Conservation (phyloP, 1,140 invertebrate species). For the Drosophila leontia region DNA sequence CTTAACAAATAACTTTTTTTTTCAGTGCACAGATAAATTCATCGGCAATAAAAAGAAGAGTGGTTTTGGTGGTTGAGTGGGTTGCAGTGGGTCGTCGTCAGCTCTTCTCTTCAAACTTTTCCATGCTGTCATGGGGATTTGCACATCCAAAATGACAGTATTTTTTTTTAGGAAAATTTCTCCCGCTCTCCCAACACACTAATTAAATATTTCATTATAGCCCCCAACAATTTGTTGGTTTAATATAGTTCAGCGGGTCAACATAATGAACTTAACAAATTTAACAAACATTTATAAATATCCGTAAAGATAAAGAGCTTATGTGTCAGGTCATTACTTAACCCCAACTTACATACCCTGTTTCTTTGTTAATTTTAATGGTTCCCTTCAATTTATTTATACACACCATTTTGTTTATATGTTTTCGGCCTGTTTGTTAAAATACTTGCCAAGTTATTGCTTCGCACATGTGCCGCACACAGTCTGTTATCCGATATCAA, state of each 20-base stretch:
- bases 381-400: conserved; percentile 22
- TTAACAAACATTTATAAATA: conserved; percentile 14
- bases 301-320: conserved; percentile 11
- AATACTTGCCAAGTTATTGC: conserved; percentile 34
- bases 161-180: conserved; percentile 25
- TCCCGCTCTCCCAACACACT: conserved; percentile 14
- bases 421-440: conserved; percentile 28
- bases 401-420: conserved; percentile 23
- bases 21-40: conserved; percentile 1
- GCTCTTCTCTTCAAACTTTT: not conserved
- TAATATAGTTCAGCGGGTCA: conserved; percentile 46
- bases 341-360: conserved; percentile 5
- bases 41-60: conserved; percentile 37
- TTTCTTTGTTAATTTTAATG: conserved; percentile 32
- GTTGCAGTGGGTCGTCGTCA: conserved; percentile 16
- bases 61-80: conserved; percentile 37
- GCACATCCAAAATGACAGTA: conserved; percentile 27
- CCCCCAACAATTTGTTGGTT: conserved; percentile 4
- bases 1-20: not conserved
- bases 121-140: conserved; percentile 33
- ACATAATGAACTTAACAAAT: conserved; percentile 18
- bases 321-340: conserved; percentile 6
- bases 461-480: conserved; percentile 40
- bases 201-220: conserved; percentile 40
- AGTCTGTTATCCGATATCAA: conserved; percentile 45